Evolutionary conservation across 2,797 vertebrate genomes (phyloP).

Genomic region (Acrossocheilus wenchowensis): DNA sequence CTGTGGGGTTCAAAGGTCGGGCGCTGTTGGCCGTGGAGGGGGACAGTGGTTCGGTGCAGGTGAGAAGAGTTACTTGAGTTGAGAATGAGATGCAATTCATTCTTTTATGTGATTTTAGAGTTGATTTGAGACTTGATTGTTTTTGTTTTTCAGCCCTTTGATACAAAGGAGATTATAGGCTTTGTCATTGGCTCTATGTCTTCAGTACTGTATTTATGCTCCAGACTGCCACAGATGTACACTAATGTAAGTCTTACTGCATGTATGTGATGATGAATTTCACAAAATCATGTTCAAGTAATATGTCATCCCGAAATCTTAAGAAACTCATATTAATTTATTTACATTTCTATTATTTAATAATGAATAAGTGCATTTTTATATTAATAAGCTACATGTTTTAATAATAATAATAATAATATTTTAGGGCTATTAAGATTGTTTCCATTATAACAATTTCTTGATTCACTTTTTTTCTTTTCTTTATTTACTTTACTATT

Average conservation of each 20-base stretch:
- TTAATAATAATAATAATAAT: no score
- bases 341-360: no score
- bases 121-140: background rate
- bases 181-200: constrained; percentile 89
- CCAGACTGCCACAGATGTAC: constrained; percentile 91
- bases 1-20: constrained; percentile 75
- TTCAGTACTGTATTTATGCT: constrained; percentile 89
- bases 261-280: background rate
- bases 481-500: no score
- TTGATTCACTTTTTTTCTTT: no score
- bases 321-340: no score
- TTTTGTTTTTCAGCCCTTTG: constrained; percentile 81
- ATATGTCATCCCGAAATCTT: background rate
- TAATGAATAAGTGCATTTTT: no score
- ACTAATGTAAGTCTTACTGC: constrained; percentile 86
- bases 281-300: background rate
- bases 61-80: constrained; percentile 41
- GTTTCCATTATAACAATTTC: no score
- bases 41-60: constrained; percentile 57
- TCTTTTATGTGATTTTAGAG: background rate
- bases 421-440: no score
- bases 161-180: constrained; percentile 84
- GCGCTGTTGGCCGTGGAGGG: constrained; percentile 73
- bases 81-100: background rate
- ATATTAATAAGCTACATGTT: no score